phyloP scores from a whole-genome alignment of 2,888 invertebrate species.

The Limnephilus rhombicus region DNA sequence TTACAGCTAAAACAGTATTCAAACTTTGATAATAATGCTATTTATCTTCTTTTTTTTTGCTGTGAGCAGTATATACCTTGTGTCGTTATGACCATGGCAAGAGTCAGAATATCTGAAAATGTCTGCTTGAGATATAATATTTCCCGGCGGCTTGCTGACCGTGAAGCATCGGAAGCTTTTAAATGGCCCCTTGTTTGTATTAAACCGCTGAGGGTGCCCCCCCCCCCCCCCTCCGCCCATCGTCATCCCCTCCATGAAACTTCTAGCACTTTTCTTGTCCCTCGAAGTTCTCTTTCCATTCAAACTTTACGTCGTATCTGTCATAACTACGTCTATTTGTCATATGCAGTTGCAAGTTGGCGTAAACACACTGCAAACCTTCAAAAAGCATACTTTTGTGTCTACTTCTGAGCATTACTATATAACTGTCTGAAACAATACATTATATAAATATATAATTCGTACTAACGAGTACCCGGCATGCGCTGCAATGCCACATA shows the following conservation, averaged over 20 bases:
- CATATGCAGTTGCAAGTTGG: not conserved
- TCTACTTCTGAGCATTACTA: not conserved
- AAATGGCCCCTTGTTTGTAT: conserved; percentile 57
- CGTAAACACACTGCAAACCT: not conserved
- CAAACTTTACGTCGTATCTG: conserved; percentile 31
- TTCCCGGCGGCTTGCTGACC: conserved; percentile 47
- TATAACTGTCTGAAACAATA: not conserved
- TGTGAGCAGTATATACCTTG: not conserved
- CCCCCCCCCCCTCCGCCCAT: not conserved
- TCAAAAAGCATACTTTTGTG: not conserved
- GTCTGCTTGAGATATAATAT: conserved; percentile 20
- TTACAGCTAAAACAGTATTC: not conserved
- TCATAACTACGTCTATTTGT: conserved; percentile 10
- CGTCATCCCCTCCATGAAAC: not conserved
- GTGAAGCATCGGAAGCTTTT: conserved; percentile 57
- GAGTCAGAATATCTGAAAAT: not conserved
- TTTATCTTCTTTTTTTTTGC: not conserved
- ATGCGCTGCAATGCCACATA: too few species aligned
- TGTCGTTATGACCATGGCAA: not conserved
- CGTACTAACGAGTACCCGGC: too few species aligned
- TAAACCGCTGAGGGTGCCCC: conserved; percentile 28
- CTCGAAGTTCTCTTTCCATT: conserved; percentile 11
- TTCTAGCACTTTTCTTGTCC: conserved; percentile 4
- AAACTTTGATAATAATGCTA: not conserved
- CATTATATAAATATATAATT: not conserved